phyloP scores from a whole-genome alignment of 2,888 invertebrate species.

The Machimus rusticus region DNA sequence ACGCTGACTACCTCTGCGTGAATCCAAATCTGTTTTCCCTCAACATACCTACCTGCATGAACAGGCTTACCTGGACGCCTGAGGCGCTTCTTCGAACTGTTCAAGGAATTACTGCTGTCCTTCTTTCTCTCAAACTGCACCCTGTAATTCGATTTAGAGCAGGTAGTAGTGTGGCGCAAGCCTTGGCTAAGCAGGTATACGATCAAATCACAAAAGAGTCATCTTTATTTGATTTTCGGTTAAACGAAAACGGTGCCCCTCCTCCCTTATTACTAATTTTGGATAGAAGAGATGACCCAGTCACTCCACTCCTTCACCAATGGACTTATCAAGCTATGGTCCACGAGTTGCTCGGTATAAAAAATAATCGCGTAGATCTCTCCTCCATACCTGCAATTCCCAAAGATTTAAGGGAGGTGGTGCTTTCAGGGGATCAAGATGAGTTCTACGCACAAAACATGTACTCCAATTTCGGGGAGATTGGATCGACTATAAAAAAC shows the following conservation, averaged over 20 bases:
- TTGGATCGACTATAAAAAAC: conserved; percentile 94
- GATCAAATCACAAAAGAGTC: conserved; percentile 89
- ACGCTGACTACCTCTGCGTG: conserved; percentile 94
- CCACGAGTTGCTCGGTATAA: conserved; percentile 92
- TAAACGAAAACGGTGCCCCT: conserved; percentile 66
- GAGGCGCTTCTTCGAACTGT: conserved; percentile 78
- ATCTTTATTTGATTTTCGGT: conserved; percentile 85
- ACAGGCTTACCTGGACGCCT: conserved; percentile 81
- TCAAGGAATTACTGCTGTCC: conserved; percentile 83
- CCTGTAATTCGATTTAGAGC: conserved; percentile 89
- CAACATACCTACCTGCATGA: conserved; percentile 74
- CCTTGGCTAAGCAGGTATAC: conserved; percentile 84
- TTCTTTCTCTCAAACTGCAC: conserved; percentile 89
- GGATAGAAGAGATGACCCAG: conserved; percentile 93
- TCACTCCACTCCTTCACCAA: conserved; percentile 94
- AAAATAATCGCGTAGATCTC: conserved; percentile 92
- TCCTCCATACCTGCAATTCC: conserved; percentile 83
- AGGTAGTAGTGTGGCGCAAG: conserved; percentile 83
- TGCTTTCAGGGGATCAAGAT: conserved; percentile 94
- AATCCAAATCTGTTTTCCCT: conserved; percentile 91
- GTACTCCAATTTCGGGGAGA: conserved; percentile 97
- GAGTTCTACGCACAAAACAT: conserved; percentile 96
- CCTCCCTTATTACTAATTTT: conserved; percentile 86
- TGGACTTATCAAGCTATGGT: conserved; percentile 99
- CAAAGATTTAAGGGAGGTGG: conserved; percentile 91